A percentile compares a stretch with the other conserved stretches of the same genome.
Conservation (phyloP, 2,113 vertebrate species). For the Catagonus wagneri region DNA sequence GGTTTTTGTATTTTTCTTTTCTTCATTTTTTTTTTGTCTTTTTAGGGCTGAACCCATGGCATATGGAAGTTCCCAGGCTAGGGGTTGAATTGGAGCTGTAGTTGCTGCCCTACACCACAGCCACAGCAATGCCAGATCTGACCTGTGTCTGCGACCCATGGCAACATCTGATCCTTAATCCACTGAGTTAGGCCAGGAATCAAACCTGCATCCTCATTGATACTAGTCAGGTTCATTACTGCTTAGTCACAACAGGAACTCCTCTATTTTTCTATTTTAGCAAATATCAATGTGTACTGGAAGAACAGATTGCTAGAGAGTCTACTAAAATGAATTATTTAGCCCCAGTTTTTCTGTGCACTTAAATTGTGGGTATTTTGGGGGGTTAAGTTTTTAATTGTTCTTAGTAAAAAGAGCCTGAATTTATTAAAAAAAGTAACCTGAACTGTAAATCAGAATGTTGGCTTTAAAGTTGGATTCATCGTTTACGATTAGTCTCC, state of each 20-base stretch:
- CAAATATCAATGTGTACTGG: neutral
- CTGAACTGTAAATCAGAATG: slow-evolving; percentile 5
- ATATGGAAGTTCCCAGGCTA: too few relatives aligned
- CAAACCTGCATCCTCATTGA: too few relatives aligned
- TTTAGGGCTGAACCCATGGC: too few relatives aligned
- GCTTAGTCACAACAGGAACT: too few relatives aligned
- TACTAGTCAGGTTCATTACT: too few relatives aligned
- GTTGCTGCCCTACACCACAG: too few relatives aligned
- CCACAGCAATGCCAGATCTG: too few relatives aligned
- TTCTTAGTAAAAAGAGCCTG: neutral
- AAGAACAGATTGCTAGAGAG: neutral
- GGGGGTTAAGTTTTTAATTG: neutral
- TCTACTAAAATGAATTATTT: slow-evolving; percentile 10
- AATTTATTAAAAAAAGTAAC: slow-evolving; percentile 4
- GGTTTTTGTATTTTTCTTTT: neutral
- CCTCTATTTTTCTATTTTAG: slow-evolving; percentile 20
- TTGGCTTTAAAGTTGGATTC: neutral
- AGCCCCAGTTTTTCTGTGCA: slow-evolving; percentile 1
- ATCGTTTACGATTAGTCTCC: neutral
- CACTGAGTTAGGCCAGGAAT: too few relatives aligned
- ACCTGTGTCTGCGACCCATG: too few relatives aligned
- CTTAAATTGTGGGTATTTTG: neutral
- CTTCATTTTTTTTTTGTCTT: too few relatives aligned
- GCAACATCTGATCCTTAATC: too few relatives aligned
- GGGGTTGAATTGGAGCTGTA: too few relatives aligned